Base-by-base conservation (phyloP, 1,140 invertebrate species). In the Marisa cornuarietis region DNA sequence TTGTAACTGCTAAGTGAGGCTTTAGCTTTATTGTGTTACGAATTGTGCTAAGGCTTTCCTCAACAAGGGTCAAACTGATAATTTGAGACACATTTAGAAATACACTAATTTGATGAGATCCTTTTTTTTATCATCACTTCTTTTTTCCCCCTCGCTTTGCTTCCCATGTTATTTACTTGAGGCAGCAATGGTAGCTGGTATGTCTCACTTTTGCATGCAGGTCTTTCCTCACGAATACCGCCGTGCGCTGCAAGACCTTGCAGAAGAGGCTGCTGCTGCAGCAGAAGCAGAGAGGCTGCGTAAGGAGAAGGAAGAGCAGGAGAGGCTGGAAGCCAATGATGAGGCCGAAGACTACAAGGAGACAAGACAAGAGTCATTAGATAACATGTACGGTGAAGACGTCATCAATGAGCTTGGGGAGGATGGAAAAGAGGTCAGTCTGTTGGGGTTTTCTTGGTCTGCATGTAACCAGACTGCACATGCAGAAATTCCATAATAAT, bases 201-300 rank as follows among this genome's bases (percentile, higher is more conserved):
- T 75, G 18, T 22, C 16, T 75, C 20, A 20, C 58, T n/a, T 49
- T 22, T 51, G 24, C 49, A 8, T 69, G 16, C 80, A 93, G 92
- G 94, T 99, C 76, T 99, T 99, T 92, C 98, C 98, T 0, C 96
- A 96, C 86, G 98, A 99, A 87, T 99, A 99, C 91, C 97, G 99
- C 87, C 93, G 96, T 83, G 98, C 95, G 11, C 91, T 99, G 9
- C 94, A 95, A 83, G 94, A 96, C 87, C 86, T 95, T 85, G 94
- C 94, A 62, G 92, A 94, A 77, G 93, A 77, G 49, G 93, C 72
- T 49, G 76, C 76, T 31, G 81, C 62, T 26, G 74, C 58, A 49
- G 76, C 42, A 20, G 65, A 68, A 31, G 65, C n/a, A 9, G 62
- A 71, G 81, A 77, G 52, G 22, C 62, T 68, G 74, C 65, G 54